phyloP scores from a whole-genome alignment of 2,797 vertebrate genomes.

The Macropodus opercularis region DNA sequence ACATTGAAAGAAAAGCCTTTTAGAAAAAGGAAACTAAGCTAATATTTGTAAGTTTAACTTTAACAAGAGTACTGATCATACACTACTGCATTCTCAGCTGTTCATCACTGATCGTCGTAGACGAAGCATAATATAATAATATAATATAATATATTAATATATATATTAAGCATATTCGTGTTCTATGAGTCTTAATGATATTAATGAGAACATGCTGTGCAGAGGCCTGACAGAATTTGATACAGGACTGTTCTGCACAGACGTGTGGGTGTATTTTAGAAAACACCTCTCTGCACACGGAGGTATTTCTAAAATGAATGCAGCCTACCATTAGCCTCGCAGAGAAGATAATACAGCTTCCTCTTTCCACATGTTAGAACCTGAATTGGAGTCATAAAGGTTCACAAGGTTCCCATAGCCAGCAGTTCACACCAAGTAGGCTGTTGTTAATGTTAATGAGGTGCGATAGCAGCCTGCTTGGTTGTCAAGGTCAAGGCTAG shows the following conservation, averaged over 20 bases:
- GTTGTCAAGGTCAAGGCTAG: slow-evolving; percentile 76
- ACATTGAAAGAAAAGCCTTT: not conserved
- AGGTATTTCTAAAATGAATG: slow-evolving; percentile 54
- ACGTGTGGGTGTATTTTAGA: slow-evolving; percentile 50
- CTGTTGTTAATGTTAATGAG: slow-evolving; percentile 73
- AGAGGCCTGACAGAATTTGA: slow-evolving; percentile 8
- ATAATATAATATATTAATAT: too few species aligned
- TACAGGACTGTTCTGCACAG: slow-evolving; percentile 1
- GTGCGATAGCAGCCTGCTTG: slow-evolving; percentile 65
- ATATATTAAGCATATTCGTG: too few species aligned
- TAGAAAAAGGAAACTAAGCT: not conserved
- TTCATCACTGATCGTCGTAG: too few species aligned
- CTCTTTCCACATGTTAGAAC: slow-evolving; percentile 70
- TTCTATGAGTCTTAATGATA: not conserved
- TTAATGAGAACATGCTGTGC: not conserved
- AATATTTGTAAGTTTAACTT: too few species aligned
- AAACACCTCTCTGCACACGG: slow-evolving; percentile 34
- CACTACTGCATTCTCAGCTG: not conserved
- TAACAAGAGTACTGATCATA: too few species aligned
- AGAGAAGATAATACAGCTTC: slow-evolving; percentile 74
- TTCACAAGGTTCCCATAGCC: slow-evolving; percentile 66
- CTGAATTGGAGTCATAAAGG: slow-evolving; percentile 71
- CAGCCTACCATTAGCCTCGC: slow-evolving; percentile 62
- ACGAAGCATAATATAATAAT: too few species aligned
- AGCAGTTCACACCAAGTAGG: slow-evolving; percentile 65